A percentile compares a stretch with the other conserved stretches of the same genome.
Conservation (phyloP, 2,888 invertebrate genomes). For the Chymomyza procnemis region DNA sequence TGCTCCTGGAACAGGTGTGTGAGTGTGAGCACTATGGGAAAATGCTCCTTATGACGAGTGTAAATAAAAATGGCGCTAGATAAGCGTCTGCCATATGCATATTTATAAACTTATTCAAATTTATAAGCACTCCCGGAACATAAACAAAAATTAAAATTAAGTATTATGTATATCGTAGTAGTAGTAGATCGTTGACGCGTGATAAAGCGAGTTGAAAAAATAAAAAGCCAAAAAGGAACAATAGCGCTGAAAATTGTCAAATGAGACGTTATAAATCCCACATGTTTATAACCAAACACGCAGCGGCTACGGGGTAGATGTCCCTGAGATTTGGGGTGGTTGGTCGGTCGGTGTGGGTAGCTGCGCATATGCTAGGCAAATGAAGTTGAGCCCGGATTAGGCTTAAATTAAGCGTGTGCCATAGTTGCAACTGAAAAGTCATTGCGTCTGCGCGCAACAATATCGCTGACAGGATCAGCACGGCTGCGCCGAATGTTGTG, state of each 20-base stretch:
- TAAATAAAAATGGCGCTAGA: background rate
- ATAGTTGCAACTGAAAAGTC: slow-evolving; percentile 33
- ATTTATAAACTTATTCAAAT: slow-evolving; percentile 49
- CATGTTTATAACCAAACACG: slow-evolving; percentile 74
- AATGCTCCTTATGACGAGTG: slow-evolving; percentile 4
- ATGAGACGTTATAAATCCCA: slow-evolving; percentile 70
- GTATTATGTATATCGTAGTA: no score
- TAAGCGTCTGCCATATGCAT: slow-evolving; percentile 13
- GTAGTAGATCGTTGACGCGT: slow-evolving; percentile 28
- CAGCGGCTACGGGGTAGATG: background rate
- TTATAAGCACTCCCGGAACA: slow-evolving; percentile 47
- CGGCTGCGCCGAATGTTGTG: no score
- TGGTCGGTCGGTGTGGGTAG: background rate
- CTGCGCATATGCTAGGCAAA: background rate
- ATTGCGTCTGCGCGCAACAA: slow-evolving; percentile 15
- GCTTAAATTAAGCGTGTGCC: slow-evolving; percentile 77
- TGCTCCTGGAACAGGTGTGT: slow-evolving; percentile 38
- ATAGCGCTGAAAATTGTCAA: slow-evolving; percentile 43
- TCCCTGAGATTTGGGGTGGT: background rate
- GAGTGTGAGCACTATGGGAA: slow-evolving; percentile 25
- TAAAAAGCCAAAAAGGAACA: background rate
- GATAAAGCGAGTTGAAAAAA: slow-evolving; percentile 35
- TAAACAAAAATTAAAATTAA: background rate
- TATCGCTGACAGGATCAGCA: slow-evolving; percentile 29
- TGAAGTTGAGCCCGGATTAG: slow-evolving; percentile 65